Evolutionary conservation across 2,113 vertebrate species (phyloP), one percentile per base, ranked within the genome.

Genomic region (Ia io): DNA sequence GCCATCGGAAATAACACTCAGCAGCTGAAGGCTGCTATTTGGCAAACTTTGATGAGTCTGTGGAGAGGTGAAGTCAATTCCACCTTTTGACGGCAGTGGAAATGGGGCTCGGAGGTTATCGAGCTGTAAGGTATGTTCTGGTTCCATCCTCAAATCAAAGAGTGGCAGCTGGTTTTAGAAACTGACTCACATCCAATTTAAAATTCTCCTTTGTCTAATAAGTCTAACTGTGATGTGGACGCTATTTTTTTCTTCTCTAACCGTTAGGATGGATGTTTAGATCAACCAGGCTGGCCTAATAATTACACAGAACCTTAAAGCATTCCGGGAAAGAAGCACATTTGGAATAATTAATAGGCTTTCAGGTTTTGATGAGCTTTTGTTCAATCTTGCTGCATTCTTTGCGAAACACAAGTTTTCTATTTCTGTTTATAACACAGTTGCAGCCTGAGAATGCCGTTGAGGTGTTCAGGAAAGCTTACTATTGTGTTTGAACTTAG

Each of bases 21-120:
- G 56, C 69, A 76, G 92, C 78, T 74, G 83, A 96, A 84, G 85
- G 40, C 92, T 92, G 95, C 69, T 84, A 37, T 90, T 95, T 92
- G 90, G 87, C 53, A 94, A 83, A 79, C 78, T 53, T 56, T 49
- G 93, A 95, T 70, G 95, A 95, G 88, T 35, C 49, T 70, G n/a
- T 40, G 10, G 61, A 20, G 61, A 53, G 91, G 83, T 49, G 37
- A 93, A 59, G 92, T 90, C 23, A 70, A 18, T 44, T 84, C 90
- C 74, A 90, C 94, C 97, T 97, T 92, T 83, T 80, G 86, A 89
- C 73, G 51, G 88, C 35, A 63, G 12, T 49, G 70, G 67, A 76
- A 79, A 79, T 37, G 47, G 53, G 80, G 37, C 28, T 73, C 74
- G 44, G 40, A 69, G 59, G 69, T 84, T 78, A 95, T 51, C 73